phyloP scores from a whole-genome alignment of 2,113 vertebrate species.

The Hydrolagus affinis region DNA sequence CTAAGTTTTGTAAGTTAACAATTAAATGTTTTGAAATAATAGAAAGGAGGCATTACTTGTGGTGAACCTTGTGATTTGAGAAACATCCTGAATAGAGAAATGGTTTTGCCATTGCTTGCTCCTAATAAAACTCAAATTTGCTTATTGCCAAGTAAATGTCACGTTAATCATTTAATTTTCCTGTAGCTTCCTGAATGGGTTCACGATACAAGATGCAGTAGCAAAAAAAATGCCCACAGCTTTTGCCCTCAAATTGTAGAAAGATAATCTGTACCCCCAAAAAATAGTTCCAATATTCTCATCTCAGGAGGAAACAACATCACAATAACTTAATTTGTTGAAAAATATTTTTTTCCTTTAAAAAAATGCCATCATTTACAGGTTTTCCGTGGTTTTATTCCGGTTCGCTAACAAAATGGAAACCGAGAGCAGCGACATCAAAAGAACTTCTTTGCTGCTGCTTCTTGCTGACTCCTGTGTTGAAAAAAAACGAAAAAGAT shows the following conservation, averaged over 20 bases:
- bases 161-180: constrained; percentile 17
- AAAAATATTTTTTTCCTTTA: constrained; percentile 26
- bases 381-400: constrained; percentile 34
- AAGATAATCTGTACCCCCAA: constrained; percentile 22
- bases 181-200: background rate
- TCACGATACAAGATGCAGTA: background rate
- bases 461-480: constrained; percentile 91
- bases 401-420: constrained; percentile 32
- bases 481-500: constrained; percentile 30
- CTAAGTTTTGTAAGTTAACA: too few species aligned
- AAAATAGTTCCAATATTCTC: background rate
- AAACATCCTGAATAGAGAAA: background rate
- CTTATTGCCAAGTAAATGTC: background rate
- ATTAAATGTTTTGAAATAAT: too few species aligned
- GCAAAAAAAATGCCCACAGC: constrained; percentile 2
- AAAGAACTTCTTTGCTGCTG: constrained; percentile 98
- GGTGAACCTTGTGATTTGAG: background rate
- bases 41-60: too few species aligned
- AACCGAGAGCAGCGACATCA: constrained; percentile 59
- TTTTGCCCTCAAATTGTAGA: constrained; percentile 7
- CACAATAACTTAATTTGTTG: constrained; percentile 32
- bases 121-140: background rate
- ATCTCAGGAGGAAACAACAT: constrained; percentile 11
- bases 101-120: constrained; percentile 3
- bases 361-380: constrained; percentile 58